These are phyloP conservation scores for Rattus rattus DNA, from an alignment of 2,113 vertebrate species.

Conservation along the genomic window DNA sequence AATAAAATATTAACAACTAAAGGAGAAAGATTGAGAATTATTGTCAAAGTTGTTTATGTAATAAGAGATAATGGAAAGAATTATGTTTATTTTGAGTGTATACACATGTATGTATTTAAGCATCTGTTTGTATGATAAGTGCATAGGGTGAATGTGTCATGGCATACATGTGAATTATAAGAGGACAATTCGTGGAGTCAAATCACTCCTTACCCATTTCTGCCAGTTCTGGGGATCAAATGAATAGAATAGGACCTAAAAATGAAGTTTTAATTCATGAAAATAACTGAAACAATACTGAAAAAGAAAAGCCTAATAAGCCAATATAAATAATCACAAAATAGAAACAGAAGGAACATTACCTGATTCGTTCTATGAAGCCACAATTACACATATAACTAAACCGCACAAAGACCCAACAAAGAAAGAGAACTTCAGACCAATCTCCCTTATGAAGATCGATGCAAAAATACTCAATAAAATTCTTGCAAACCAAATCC, in stretches of 20 bases:
- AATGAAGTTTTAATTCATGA: neutral
- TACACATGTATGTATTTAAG: neutral
- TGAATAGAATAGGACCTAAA: neutral
- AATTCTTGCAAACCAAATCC: too few relatives aligned
- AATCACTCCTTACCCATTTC: too few relatives aligned
- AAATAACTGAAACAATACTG: neutral
- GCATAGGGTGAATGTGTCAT: neutral
- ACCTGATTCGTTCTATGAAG: too few relatives aligned
- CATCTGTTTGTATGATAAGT: neutral
- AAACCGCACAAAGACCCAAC: too few relatives aligned
- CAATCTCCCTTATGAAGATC: too few relatives aligned
- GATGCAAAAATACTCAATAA: too few relatives aligned
- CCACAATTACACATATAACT: too few relatives aligned
- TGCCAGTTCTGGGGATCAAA: neutral
- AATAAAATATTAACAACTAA: slow-evolving; percentile 3
- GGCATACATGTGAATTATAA: too few relatives aligned
- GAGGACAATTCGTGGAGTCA: neutral
- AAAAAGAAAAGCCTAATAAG: neutral
- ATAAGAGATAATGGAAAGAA: neutral
- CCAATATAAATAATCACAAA: neutral
- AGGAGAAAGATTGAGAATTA: neutral
- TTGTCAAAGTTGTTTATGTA: neutral
- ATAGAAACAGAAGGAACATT: too few relatives aligned
- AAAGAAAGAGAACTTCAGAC: too few relatives aligned
- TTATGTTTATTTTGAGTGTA: neutral